A percentile compares a stretch with the other conserved stretches of the same genome.
phyloP scores from a whole-genome alignment of 2,113 vertebrate genomes.

The Eptesicus fuscus region DNA sequence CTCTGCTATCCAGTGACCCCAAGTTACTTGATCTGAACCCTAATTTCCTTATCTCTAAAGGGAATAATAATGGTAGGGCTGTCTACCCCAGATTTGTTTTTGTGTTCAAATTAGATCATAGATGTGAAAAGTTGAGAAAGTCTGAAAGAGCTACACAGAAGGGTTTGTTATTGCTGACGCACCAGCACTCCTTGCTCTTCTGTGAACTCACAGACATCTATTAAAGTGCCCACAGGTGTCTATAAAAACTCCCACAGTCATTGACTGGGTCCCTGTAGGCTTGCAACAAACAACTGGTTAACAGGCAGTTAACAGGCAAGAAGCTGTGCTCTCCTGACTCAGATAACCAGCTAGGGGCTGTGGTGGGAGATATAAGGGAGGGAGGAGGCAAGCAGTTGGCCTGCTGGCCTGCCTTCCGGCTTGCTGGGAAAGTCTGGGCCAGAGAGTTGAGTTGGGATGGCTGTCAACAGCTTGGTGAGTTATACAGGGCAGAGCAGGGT shows the following conservation, averaged over 20 bases:
- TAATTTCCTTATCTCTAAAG: not conserved
- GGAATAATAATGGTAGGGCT: not conserved
- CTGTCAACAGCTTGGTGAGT: not conserved
- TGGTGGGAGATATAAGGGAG: accelerated
- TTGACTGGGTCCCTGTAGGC: not conserved
- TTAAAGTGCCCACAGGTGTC: not conserved
- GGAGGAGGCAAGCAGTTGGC: not conserved
- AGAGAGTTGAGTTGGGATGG: not conserved
- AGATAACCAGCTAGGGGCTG: not conserved
- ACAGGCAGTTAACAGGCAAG: not conserved
- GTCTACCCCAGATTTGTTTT: not conserved
- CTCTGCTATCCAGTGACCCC: not conserved
- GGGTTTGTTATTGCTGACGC: not conserved
- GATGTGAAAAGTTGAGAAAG: not conserved
- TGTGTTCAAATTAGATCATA: not conserved
- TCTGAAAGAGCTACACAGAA: not conserved
- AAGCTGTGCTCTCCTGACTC: not conserved
- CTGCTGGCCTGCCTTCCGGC: not conserved
- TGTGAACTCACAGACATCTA: not conserved
- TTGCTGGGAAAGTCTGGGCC: conserved; percentile 19
- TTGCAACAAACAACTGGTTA: not conserved
- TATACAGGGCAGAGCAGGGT: not conserved
- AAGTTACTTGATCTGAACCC: not conserved
- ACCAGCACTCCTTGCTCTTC: not conserved
- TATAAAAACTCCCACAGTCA: not conserved